Base-by-base conservation (phyloP, 1,140 invertebrate genomes). In the Anoplophora glabripennis region DNA sequence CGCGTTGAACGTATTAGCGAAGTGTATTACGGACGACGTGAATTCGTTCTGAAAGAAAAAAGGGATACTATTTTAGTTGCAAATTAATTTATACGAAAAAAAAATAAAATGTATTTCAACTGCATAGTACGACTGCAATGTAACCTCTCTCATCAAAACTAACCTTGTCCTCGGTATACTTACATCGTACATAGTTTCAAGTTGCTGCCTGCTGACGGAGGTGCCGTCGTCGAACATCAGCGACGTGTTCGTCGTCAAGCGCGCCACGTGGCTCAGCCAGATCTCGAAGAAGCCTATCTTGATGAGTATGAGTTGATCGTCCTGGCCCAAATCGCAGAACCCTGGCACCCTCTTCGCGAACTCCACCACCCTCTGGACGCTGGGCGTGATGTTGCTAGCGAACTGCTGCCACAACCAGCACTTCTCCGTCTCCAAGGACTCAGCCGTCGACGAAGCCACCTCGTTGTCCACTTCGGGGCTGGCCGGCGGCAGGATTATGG, bases 261-360 rank as follows among this genome's bases (percentile, higher is more conserved):
- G 84, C 0, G 92, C 83, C 51, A 93, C 88, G 64, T 95, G 87
- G 47, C 89, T 88, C 53, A 97, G 79, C 95, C 96, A 98, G 47
- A 98, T 86, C 79, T 98, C 95, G 76, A 98, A 96, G 80, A 98
- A 98, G 35, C 94, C 94, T 67, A 92, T 84, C 81, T 98, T 96
- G 67, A 96, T 94, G 38, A 97, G 82, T 64, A 95, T 94, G 51
- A 97, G 80, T 77, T 97, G 94, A 78, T 96, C 93, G 68, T 96
- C 93, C 78, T 96, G 93, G 15, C 87, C 86, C 49, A 96, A 81
- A 48, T 88, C 85, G 69, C 85, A 84, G 78, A 97, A 97, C 60
- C 92, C 90, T 36, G 93, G 93, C 59, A 95, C 86, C 68, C 89
- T 81, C 78, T 96, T 97, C 15, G 93, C 93, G 75, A 96, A 96